Base-by-base conservation (phyloP, 2,113 vertebrate species). In the Raja brachyura region DNA sequence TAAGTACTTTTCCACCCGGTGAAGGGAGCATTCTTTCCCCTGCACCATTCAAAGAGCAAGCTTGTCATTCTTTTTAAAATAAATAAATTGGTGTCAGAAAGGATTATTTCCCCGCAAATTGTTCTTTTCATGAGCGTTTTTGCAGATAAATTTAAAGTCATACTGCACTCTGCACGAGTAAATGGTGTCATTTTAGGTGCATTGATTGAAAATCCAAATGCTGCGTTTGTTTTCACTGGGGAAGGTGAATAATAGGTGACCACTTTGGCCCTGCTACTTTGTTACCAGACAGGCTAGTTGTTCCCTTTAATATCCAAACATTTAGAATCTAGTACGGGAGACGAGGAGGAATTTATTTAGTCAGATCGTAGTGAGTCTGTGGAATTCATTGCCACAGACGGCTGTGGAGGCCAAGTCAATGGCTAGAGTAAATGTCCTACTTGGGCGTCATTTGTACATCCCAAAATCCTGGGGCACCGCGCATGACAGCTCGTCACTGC, bases 21-120 rank as follows among this genome's bases (percentile, higher is more conserved):
- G 90, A 78, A 94, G 94, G 95, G 94, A 96, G 95, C 95, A 93
- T 93, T 95, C 93, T 93, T 95, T 94, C 94, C 94, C 93, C 95
- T 94, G 95, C 95, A 92, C 96, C 93, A 93, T 94, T 93, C 94
- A 93, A 77, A 93, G 94, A 94, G 48, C 39, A 54, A 74, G 90
- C 20, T 73, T 73, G n/a, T 63, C 63, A 63, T 66, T 63, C 14
- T 92, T 48, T 92, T 22, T 0, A 73, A 73, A 0, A 48, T 48
- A 92, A 88, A n/a, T 66, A 88, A 22, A 3, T 48, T 54, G 6
- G 59, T 92, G 31, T 92, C 39, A 39, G 22, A 73, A 25, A 6
- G 22, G 39, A 54, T 54, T 73, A 20, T 25, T 28, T 22, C 14
- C 4, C 13, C 22, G 7, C 5, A 61, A 88, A 63, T 0, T 81